Percentiles rank a stretch among this genome's conserved stretches.
Evolutionary conservation across 2,797 vertebrate species (phyloP).

Genomic region (Smutsia gigantea): DNA sequence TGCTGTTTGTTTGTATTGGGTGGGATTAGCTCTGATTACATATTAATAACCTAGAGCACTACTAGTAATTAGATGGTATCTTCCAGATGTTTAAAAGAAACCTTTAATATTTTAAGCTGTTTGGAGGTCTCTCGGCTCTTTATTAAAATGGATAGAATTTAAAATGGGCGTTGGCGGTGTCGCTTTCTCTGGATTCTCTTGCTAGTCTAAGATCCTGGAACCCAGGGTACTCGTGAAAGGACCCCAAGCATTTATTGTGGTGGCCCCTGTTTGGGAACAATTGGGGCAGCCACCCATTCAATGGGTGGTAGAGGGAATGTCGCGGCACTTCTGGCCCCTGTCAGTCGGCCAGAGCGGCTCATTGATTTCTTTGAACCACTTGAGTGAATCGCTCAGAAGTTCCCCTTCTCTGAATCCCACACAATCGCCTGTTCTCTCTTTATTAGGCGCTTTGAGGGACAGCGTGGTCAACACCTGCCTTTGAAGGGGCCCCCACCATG

Average conservation of each 20-base stretch:
- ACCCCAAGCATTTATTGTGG: conserved; percentile 70
- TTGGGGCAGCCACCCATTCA: conserved; percentile 73
- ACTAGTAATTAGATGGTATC: conserved; percentile 77
- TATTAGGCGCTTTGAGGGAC: conserved; percentile 91
- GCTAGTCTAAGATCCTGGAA: background rate
- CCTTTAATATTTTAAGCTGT: conserved; percentile 78
- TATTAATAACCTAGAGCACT: conserved; percentile 74
- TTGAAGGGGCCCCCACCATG: conserved; percentile 91
- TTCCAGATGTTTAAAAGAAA: conserved; percentile 77
- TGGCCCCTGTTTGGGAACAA: conserved; percentile 72
- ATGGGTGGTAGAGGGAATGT: conserved; percentile 21
- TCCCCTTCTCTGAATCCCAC: conserved; percentile 69
- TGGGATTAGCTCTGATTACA: conserved; percentile 76
- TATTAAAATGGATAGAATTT: conserved; percentile 65
- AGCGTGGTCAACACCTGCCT: conserved; percentile 93
- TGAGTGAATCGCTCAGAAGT: conserved; percentile 80
- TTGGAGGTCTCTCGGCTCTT: conserved; percentile 63
- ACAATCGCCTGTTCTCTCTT: conserved; percentile 90
- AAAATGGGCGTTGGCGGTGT: background rate
- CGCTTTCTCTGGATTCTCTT: conserved; percentile 32
- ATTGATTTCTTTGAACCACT: conserved; percentile 85
- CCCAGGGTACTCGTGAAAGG: conserved; percentile 62
- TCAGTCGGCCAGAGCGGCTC: conserved; percentile 68
- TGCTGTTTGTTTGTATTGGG: conserved; percentile 58
- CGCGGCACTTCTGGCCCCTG: conserved; percentile 47